A percentile compares a stretch with the other conserved stretches of the same genome.
These are phyloP conservation scores for Agonopterix heracliana DNA, from an alignment of 2,888 invertebrate species.

Conservation along the genomic window DNA sequence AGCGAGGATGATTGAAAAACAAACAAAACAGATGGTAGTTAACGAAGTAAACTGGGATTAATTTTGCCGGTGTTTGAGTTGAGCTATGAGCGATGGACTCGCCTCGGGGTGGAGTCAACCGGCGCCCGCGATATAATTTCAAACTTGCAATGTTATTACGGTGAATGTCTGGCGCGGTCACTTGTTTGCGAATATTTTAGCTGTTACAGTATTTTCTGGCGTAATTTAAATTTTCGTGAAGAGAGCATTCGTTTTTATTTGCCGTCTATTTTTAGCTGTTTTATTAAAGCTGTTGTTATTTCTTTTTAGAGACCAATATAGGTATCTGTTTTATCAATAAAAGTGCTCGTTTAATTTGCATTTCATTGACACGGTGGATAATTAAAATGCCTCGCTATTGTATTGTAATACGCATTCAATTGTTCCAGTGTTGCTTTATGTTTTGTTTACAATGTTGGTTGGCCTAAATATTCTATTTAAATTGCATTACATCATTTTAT, in stretches of 20 bases:
- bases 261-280: neutral
- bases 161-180: constrained; percentile 23
- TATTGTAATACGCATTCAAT: no score
- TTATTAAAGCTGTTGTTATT: no score
- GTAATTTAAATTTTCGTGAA: no score
- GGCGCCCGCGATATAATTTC: constrained; percentile 38
- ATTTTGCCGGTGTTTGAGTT: constrained; percentile 50
- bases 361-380: no score
- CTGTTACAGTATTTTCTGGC: constrained; percentile 16
- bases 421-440: no score
- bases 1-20: constrained; percentile 36
- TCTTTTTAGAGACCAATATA: no score
- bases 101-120: constrained; percentile 36
- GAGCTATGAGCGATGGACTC: constrained; percentile 42
- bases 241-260: neutral
- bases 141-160: constrained; percentile 19
- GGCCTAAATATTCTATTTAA: no score
- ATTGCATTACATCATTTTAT: no score
- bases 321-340: no score
- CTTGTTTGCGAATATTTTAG: constrained; percentile 24
- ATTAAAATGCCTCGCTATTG: no score
- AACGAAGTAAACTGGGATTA: constrained; percentile 48
- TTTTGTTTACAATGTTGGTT: no score
- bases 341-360: no score
- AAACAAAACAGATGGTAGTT: constrained; percentile 30